phyloP scores from a whole-genome alignment of 1,140 invertebrate genomes.

The Orchesella cincta region DNA sequence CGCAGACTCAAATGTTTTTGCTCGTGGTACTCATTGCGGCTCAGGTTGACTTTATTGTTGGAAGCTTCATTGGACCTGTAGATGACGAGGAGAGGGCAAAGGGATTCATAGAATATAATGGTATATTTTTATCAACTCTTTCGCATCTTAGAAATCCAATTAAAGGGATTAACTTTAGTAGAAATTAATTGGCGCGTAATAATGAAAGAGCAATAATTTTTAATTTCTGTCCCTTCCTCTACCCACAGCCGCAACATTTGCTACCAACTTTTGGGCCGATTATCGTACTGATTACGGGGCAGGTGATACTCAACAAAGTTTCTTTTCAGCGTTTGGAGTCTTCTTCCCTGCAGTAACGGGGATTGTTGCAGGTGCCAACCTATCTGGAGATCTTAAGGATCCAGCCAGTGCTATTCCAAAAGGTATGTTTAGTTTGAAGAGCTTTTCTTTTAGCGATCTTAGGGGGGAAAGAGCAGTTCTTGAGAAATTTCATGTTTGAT shows the following conservation, averaged over 20 bases:
- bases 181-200: not conserved
- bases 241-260: slow-evolving; percentile 53
- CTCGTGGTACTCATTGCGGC: slow-evolving; percentile 63
- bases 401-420: slow-evolving; percentile 61
- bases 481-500: not conserved
- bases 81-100: slow-evolving; percentile 57
- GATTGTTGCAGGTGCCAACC: slow-evolving; percentile 61
- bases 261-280: slow-evolving; percentile 52
- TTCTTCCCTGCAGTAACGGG: slow-evolving; percentile 55
- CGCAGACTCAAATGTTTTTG: slow-evolving; percentile 65
- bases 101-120: slow-evolving; percentile 63
- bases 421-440: no score
- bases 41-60: slow-evolving; percentile 64
- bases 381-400: slow-evolving; percentile 64
- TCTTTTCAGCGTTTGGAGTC: slow-evolving; percentile 56
- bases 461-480: not conserved
- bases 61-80: slow-evolving; percentile 62
- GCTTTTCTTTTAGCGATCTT: not conserved
- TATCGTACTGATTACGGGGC: slow-evolving; percentile 53
- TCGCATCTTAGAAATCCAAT: not conserved
- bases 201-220: no score
- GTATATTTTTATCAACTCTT: slow-evolving; percentile 55
- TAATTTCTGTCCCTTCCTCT: not conserved
- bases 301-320: slow-evolving; percentile 52
- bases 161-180: not conserved